Evolutionary conservation across 1,140 invertebrate genomes (phyloP).

Genomic region (Drosophila pachea): DNA sequence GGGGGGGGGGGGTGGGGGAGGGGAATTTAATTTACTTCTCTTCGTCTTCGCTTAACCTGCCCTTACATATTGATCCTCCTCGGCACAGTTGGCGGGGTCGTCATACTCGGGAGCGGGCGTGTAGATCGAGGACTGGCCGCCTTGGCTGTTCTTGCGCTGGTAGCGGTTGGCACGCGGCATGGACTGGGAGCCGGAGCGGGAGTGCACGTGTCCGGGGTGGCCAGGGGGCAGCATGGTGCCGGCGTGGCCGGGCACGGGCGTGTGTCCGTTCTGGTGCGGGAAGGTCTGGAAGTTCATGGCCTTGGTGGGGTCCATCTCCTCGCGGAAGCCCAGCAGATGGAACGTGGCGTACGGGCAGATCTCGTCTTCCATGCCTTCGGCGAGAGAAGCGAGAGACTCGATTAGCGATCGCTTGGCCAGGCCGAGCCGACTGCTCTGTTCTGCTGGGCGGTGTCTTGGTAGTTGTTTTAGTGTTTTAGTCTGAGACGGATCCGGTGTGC

Average conservation of each 20-base stretch:
- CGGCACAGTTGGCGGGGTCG: constrained; percentile 92
- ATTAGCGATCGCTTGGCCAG: constrained; percentile 21
- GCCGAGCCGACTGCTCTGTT: neutral
- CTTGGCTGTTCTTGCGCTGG: constrained; percentile 83
- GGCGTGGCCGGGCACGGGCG: constrained; percentile 81
- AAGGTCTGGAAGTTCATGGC: constrained; percentile 93
- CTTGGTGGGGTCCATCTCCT: constrained; percentile 95
- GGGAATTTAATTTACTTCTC: too few species aligned
- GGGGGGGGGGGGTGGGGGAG: too few species aligned
- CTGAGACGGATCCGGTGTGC: constrained; percentile 10
- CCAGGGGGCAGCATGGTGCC: constrained; percentile 88
- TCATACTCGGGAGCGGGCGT: constrained; percentile 91
- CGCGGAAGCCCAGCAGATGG: constrained; percentile 94
- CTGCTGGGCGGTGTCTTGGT: constrained; percentile 10
- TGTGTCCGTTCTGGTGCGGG: constrained; percentile 88
- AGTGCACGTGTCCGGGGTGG: constrained; percentile 86
- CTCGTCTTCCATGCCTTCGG: constrained; percentile 92
- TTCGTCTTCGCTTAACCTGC: neutral
- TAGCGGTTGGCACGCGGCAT: constrained; percentile 90
- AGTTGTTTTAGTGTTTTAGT: constrained; percentile 70
- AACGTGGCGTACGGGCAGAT: constrained; percentile 96
- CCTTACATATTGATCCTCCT: constrained; percentile 89
- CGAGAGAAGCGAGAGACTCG: constrained; percentile 10
- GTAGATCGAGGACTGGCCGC: constrained; percentile 85
- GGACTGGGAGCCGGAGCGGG: constrained; percentile 90